Percentiles rank a stretch among this genome's conserved stretches.
Evolutionary conservation across 2,888 invertebrate genomes (phyloP).

Genomic region (Allacma fusca): DNA sequence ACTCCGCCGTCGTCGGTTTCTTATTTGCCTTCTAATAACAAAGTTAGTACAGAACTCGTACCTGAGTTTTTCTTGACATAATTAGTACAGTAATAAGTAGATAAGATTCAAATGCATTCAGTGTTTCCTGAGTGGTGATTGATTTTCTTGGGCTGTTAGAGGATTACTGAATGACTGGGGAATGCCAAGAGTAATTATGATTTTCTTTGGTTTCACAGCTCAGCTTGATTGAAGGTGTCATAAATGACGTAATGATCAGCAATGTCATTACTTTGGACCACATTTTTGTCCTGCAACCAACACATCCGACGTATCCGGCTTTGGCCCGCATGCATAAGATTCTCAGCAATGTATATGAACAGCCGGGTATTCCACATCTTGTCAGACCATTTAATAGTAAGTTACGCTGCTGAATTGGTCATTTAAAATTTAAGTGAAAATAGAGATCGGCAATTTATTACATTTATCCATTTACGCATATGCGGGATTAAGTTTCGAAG

Average conservation of each 20-base stretch:
- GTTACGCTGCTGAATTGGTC: no score
- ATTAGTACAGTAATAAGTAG: no score
- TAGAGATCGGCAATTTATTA: no score
- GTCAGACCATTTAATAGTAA: conserved; percentile 81
- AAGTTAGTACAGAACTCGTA: no score
- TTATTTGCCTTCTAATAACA: conserved; percentile 70
- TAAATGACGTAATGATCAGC: conserved; percentile 90
- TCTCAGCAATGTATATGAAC: conserved; percentile 84
- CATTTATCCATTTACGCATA: no score
- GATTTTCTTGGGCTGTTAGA: background rate
- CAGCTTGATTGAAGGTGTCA: conserved; percentile 87
- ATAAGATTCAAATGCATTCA: no score
- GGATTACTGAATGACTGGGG: no score
- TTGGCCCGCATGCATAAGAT: conserved; percentile 80
- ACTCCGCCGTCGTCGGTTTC: conserved; percentile 65
- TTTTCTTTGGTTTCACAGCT: conserved; percentile 69
- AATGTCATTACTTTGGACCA: conserved; percentile 86
- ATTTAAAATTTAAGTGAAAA: background rate
- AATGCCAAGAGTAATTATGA: background rate
- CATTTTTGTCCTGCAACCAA: conserved; percentile 93
- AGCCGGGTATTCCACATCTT: conserved; percentile 79
- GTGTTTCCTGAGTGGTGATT: no score
- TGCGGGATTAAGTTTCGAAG: no score
- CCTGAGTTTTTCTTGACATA: no score
- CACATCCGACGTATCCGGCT: conserved; percentile 90